Evolutionary conservation across 2,888 invertebrate genomes (phyloP), one percentile per base, ranked within the genome.

Genomic region (Metalampra italica): DNA sequence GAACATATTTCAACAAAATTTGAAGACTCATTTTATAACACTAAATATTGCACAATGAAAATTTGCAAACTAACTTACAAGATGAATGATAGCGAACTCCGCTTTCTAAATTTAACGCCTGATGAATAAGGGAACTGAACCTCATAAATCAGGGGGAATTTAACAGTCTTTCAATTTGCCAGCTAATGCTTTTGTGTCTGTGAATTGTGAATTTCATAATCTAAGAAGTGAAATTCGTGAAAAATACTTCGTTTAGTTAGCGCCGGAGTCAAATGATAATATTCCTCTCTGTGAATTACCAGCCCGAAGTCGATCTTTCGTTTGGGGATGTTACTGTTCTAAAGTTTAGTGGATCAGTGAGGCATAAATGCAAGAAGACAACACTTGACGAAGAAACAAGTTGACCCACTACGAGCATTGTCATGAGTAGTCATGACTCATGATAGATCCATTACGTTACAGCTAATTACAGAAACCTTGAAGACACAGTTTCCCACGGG

Each of bases 141-240:
- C 50, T 56, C 62, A 66, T 66, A 68, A 70, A 70, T 66, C 63
- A 66, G 49, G 50, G 52, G 29, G 56, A 60, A 59, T 63, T 62
- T 58, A 64, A 59, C 62, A 60, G 62, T 52, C 57, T 60, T 68
- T 63, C 66, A 68, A 68, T 70, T 68, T 64, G 65, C 55, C 56
- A 48, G 56, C 57, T 67, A 61, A 64, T 60, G 62, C 59, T 45
- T 60, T 61, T 63, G 60, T 62, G 62, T 59, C 59, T 55, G 46
- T 42, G 46, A 53, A 54, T 51, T 53, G 50, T 53, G 55, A 54
- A 51, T 56, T 58, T 62, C 56, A 57, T 60, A 56, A 56, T 58
- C 48, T 48, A 13, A 42, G 47, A 40, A 36, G 49, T 37, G 45
- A 39, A 46, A 52, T 51, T 47, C 42, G 37, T 50, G 45, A 52